Percentiles rank a stretch among this genome's conserved stretches.
Conservation (phyloP, 2,797 vertebrate genomes). For the Etheostoma nigrum region DNA sequence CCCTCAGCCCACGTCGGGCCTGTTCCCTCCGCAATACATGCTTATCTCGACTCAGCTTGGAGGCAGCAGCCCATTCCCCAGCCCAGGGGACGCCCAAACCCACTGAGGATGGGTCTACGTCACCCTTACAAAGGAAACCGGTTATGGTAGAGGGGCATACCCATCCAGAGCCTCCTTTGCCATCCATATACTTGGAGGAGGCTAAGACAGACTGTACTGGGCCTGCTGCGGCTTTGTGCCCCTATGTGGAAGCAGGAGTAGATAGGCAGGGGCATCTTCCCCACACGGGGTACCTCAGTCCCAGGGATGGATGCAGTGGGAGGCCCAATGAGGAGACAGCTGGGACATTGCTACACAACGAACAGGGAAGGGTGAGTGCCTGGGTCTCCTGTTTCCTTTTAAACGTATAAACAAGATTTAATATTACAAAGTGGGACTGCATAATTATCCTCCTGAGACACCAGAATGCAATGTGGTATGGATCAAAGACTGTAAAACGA, state of each 20-base stretch:
- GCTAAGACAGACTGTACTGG: slow-evolving; percentile 85
- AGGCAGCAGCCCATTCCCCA: slow-evolving; percentile 86
- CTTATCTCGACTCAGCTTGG: slow-evolving; percentile 84
- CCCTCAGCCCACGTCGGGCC: slow-evolving; percentile 86
- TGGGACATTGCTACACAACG: slow-evolving; percentile 66
- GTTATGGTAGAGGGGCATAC: slow-evolving; percentile 74
- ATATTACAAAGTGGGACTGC: background rate
- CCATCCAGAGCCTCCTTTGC: slow-evolving; percentile 79
- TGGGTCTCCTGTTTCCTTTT: background rate
- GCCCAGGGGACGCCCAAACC: slow-evolving; percentile 87
- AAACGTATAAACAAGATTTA: background rate
- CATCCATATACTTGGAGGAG: slow-evolving; percentile 84
- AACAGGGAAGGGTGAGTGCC: slow-evolving; percentile 79
- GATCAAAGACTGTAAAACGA: background rate
- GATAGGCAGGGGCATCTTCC: slow-evolving; percentile 74
- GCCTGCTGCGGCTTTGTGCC: slow-evolving; percentile 71
- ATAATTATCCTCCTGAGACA: slow-evolving; percentile 13
- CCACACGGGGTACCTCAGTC: slow-evolving; percentile 79
- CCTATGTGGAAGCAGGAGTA: slow-evolving; percentile 69
- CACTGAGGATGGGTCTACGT: slow-evolving; percentile 78
- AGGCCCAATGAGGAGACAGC: slow-evolving; percentile 69
- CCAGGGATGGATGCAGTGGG: slow-evolving; percentile 73
- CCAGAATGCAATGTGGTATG: background rate
- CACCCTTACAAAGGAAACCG: slow-evolving; percentile 78
- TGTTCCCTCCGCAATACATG: slow-evolving; percentile 86